These are phyloP conservation scores for Pogonomyrmex barbatus DNA, from an alignment of 1,140 invertebrate genomes.

Conservation along the genomic window DNA sequence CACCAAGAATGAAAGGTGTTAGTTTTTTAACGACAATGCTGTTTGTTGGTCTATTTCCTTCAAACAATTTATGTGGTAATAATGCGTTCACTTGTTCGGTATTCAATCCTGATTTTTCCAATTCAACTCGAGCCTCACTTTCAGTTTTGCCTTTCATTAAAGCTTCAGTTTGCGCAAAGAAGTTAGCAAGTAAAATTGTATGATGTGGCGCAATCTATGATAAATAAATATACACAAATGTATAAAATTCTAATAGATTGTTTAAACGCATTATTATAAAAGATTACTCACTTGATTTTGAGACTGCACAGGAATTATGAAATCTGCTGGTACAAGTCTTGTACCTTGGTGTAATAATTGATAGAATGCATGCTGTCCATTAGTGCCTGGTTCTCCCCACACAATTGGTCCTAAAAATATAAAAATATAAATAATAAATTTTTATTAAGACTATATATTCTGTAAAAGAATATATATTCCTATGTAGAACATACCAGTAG, in stretches of 20 bases:
- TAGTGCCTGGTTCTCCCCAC: conserved; percentile 98
- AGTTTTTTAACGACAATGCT: conserved; percentile 98
- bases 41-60: conserved; percentile 98
- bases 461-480: neutral
- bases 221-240: conserved; percentile 16
- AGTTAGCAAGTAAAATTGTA: conserved; percentile 98
- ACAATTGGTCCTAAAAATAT: conserved; percentile 87
- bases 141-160: conserved; percentile 96
- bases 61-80: conserved; percentile 98
- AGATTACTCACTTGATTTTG: conserved; percentile 94
- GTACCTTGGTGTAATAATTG: conserved; percentile 97
- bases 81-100: conserved; percentile 92
- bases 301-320: conserved; percentile 96
- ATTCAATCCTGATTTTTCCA: conserved; percentile 90
- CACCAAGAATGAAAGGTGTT: conserved; percentile 97
- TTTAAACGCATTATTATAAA: neutral
- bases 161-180: conserved; percentile 99
- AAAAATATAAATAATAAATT: conserved; percentile 38
- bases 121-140: conserved; percentile 92
- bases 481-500: conserved; percentile 89
- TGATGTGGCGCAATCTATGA: conserved; percentile 87
- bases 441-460: conserved; percentile 23
- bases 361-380: conserved; percentile 99
- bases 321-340: conserved; percentile 97
- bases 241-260: neutral